A percentile compares a stretch with the other conserved stretches of the same genome.
Conservation (phyloP, 2,113 vertebrate genomes). For the Montifringilla adamsi region DNA sequence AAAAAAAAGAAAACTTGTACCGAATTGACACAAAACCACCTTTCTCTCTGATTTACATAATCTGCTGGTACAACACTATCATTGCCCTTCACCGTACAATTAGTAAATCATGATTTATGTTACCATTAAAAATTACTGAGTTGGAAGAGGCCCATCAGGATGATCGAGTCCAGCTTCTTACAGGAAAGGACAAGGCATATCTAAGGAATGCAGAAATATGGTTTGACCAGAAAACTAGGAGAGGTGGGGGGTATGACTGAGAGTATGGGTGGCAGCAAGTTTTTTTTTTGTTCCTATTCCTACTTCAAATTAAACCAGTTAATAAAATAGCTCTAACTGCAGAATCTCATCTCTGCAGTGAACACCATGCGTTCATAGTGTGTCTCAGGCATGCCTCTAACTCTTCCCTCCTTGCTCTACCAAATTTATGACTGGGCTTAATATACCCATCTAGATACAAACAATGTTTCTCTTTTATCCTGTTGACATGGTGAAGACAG, state of each 20-base stretch:
- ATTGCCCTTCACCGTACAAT: not conserved
- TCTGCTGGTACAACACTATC: not conserved
- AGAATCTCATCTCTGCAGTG: not conserved
- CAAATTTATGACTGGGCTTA: not conserved
- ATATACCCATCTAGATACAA: not conserved
- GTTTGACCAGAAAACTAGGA: not conserved
- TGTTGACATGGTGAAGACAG: not conserved
- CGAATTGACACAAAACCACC: not conserved
- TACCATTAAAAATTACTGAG: not conserved
- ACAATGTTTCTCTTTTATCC: slow-evolving; percentile 8
- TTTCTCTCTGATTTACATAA: not conserved
- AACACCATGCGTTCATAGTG: not conserved
- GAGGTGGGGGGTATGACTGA: not conserved
- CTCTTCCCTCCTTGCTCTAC: not conserved
- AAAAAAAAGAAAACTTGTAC: not conserved
- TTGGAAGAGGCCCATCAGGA: not conserved
- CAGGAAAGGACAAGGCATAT: not conserved
- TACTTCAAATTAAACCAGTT: not conserved
- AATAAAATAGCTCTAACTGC: not conserved
- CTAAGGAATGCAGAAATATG: not conserved
- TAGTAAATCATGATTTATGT: not conserved
- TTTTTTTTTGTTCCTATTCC: not conserved
- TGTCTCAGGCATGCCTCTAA: not conserved
- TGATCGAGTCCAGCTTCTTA: not conserved
- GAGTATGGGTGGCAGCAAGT: not conserved